Evolutionary conservation across 2,888 invertebrate genomes (phyloP).

Genomic region (Agrilus cyanescens): DNA sequence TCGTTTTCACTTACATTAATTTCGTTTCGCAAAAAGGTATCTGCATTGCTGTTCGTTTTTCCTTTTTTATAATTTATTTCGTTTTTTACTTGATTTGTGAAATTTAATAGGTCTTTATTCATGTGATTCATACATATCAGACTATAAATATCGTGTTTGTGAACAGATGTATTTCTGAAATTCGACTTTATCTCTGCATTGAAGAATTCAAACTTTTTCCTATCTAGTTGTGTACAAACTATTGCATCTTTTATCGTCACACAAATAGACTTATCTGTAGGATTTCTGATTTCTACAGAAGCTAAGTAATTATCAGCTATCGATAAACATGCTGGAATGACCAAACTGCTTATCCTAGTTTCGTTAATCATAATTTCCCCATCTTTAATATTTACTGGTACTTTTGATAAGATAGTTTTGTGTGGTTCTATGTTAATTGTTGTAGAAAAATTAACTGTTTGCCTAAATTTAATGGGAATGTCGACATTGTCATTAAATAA

Average conservation of each 20-base stretch:
- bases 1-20: background rate
- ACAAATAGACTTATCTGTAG: too few species aligned
- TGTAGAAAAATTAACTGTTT: too few species aligned
- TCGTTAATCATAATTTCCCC: too few species aligned
- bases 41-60: background rate
- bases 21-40: background rate
- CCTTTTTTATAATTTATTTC: background rate
- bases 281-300: too few species aligned
- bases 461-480: too few species aligned
- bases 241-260: constrained; percentile 8
- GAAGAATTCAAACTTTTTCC: background rate
- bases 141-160: constrained; percentile 1
- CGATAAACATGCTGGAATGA: too few species aligned
- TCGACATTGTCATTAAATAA: too few species aligned
- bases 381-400: too few species aligned
- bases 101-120: constrained; percentile 15
- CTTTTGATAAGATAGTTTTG: too few species aligned
- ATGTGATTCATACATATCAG: constrained; percentile 12
- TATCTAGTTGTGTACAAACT: constrained; percentile 6
- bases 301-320: too few species aligned
- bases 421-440: too few species aligned
- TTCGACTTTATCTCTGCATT: background rate
- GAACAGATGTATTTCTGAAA: constrained; percentile 1
- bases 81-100: constrained; percentile 6
- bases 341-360: too few species aligned